phyloP scores from a whole-genome alignment of 2,888 invertebrate genomes.

The Eilema sororculum region DNA sequence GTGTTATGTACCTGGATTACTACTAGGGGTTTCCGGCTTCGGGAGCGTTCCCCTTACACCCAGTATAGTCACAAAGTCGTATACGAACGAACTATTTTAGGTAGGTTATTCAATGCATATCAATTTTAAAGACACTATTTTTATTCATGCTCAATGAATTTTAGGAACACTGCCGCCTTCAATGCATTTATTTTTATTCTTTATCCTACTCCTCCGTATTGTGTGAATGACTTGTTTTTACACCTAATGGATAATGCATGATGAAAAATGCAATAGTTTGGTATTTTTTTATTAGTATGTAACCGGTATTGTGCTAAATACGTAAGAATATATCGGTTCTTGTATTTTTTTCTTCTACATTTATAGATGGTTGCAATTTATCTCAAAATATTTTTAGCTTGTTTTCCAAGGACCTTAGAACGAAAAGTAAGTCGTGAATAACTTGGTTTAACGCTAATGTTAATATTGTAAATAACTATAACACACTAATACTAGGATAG shows the following conservation, averaged over 20 bases:
- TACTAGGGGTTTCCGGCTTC: no score
- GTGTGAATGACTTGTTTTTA: not conserved
- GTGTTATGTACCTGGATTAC: no score
- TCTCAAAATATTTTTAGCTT: not conserved
- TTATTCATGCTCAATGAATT: slow-evolving; percentile 20
- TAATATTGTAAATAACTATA: slow-evolving; percentile 26
- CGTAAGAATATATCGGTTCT: not conserved
- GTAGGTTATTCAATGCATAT: slow-evolving; percentile 18
- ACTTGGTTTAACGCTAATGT: not conserved
- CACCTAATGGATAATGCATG: no score
- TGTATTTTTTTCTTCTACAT: not conserved
- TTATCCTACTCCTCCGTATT: slow-evolving; percentile 1
- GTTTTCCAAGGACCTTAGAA: not conserved
- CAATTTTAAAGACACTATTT: slow-evolving; percentile 22
- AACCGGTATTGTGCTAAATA: not conserved
- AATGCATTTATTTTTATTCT: slow-evolving; percentile 48
- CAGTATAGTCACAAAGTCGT: not conserved
- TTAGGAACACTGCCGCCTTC: slow-evolving; percentile 41
- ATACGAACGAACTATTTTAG: slow-evolving; percentile 1
- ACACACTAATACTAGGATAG: slow-evolving; percentile 35
- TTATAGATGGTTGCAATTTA: not conserved
- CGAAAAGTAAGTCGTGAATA: not conserved
- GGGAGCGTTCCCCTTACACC: no score
- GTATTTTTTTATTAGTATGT: not conserved
- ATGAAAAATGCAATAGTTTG: not conserved